These are phyloP conservation scores for Ophion obscuratus DNA, from an alignment of 2,888 invertebrate genomes.

Conservation along the genomic window DNA sequence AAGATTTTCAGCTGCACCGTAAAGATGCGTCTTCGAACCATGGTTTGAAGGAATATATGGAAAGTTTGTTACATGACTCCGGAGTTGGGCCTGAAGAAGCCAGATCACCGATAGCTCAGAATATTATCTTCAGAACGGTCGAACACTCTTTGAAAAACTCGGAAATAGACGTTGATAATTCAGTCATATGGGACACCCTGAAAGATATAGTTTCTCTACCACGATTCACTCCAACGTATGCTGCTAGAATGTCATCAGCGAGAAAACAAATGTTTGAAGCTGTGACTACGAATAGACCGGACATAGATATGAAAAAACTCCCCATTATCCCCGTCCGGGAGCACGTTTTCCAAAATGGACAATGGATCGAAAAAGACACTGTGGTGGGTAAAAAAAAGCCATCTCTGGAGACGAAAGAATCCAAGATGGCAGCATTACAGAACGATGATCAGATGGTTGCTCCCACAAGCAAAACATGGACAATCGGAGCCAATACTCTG, in stretches of 20 bases:
- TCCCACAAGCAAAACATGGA: conserved; percentile 6
- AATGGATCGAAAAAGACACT: conserved; percentile 47
- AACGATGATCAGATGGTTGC: neutral
- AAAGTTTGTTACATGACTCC: conserved; percentile 46
- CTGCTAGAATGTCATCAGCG: neutral
- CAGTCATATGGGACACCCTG: conserved; percentile 67
- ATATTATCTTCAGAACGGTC: conserved; percentile 75
- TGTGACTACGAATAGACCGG: neutral
- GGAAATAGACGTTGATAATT: conserved; percentile 59
- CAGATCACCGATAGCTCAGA: conserved; percentile 68
- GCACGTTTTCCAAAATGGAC: conserved; percentile 46
- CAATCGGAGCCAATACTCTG: neutral
- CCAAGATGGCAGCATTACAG: neutral
- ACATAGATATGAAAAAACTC: conserved; percentile 10
- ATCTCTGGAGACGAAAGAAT: neutral
- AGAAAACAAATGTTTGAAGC: neutral
- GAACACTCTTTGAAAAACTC: conserved; percentile 66
- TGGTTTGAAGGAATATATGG: neutral
- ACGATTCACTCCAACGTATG: neutral
- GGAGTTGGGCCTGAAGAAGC: conserved; percentile 67
- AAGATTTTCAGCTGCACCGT: neutral
- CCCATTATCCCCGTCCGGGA: conserved; percentile 54
- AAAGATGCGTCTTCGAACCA: neutral
- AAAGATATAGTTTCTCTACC: conserved; percentile 49
- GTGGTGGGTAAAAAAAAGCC: conserved; percentile 14